A percentile compares a stretch with the other conserved stretches of the same genome.
These are phyloP conservation scores for Phengaris alcon DNA, from an alignment of 2,888 invertebrate species.

Conservation along the genomic window DNA sequence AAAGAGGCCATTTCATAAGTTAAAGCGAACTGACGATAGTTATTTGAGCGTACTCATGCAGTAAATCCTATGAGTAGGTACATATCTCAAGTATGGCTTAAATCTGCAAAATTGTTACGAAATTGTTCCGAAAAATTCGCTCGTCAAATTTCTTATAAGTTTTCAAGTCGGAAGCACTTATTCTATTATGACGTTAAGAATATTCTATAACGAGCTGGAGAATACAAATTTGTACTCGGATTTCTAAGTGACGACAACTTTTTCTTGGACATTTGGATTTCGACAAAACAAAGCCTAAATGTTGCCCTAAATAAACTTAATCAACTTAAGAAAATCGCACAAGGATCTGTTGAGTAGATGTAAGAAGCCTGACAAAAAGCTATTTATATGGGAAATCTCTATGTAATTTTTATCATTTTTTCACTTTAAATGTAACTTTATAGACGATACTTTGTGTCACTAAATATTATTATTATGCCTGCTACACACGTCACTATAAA, in stretches of 20 bases:
- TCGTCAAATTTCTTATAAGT: slow-evolving; percentile 10
- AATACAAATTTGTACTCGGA: background rate
- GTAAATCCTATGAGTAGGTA: slow-evolving; percentile 62
- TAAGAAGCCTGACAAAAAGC: background rate
- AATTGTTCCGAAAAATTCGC: slow-evolving; percentile 1
- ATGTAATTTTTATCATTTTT: no score
- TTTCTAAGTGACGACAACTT: background rate
- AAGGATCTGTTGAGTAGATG: background rate
- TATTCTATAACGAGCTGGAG: slow-evolving; percentile 17
- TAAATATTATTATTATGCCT: no score
- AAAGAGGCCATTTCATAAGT: slow-evolving; percentile 72
- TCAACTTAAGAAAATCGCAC: background rate
- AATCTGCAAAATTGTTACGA: slow-evolving; percentile 30
- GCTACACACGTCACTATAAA: no score
- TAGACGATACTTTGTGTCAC: no score
- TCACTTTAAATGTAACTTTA: no score
- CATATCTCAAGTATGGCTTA: slow-evolving; percentile 60
- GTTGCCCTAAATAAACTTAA: background rate
- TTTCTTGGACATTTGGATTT: background rate
- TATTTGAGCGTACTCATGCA: slow-evolving; percentile 70
- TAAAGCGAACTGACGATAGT: slow-evolving; percentile 64
- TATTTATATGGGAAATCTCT: background rate
- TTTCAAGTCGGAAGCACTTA: slow-evolving; percentile 3
- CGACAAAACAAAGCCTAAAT: background rate
- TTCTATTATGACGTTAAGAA: slow-evolving; percentile 17